Evolutionary conservation across 2,888 invertebrate genomes (phyloP).

Genomic region (Epicampocera succincta): DNA sequence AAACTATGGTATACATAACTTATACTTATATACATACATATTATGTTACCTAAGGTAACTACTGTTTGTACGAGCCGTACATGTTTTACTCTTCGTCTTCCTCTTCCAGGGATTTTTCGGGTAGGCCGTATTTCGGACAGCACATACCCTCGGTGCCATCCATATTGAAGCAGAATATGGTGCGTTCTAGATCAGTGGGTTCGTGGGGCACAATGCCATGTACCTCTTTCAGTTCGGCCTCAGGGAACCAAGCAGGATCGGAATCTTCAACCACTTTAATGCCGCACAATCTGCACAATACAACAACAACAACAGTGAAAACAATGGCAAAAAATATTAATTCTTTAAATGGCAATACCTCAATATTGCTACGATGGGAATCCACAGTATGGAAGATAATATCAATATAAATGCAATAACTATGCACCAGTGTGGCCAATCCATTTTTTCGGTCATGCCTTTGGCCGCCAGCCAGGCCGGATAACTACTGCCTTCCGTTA

Average conservation of each 20-base stretch:
- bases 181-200: constrained; percentile 88
- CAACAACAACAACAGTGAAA: too few species aligned
- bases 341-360: constrained; percentile 84
- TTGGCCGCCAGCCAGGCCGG: constrained; percentile 90
- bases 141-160: constrained; percentile 93
- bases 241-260: constrained; percentile 96
- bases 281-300: constrained; percentile 88
- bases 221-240: constrained; percentile 92
- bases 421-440: constrained; percentile 95
- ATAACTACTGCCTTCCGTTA: constrained; percentile 91
- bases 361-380: constrained; percentile 90
- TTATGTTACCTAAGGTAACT: constrained; percentile 59
- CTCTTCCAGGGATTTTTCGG: constrained; percentile 81
- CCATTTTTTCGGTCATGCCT: constrained; percentile 88
- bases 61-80: constrained; percentile 21
- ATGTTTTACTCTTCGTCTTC: constrained; percentile 77
- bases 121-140: constrained; percentile 85
- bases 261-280: constrained; percentile 92
- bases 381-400: constrained; percentile 92
- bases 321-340: too few species aligned
- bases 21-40: constrained; percentile 29
- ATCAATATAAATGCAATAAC: constrained; percentile 88
- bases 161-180: constrained; percentile 91
- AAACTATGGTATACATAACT: constrained; percentile 43
- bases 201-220: constrained; percentile 93